Percentiles rank a stretch among this genome's conserved stretches.
Conservation (phyloP, 2,888 invertebrate genomes). For the Oscheius sp. region DNA sequence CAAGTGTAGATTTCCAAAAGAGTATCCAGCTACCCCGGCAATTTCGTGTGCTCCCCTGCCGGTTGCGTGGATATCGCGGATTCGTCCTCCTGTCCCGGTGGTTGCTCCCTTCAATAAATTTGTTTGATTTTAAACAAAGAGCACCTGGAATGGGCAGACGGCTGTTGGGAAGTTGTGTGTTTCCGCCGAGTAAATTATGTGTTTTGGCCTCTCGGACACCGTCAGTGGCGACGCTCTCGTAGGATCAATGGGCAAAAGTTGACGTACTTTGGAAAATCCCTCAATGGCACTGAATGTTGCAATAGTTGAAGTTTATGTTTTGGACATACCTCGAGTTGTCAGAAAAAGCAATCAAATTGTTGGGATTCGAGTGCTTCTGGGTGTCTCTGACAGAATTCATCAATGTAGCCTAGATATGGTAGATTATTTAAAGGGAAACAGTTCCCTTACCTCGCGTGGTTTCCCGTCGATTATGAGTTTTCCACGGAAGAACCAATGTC, state of each 20-base stretch:
- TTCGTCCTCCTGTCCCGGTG: constrained; percentile 89
- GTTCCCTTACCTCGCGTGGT: constrained; percentile 35
- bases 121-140: too few relatives aligned
- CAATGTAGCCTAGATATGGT: constrained; percentile 84
- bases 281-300: constrained; percentile 73
- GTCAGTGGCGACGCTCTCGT: constrained; percentile 79
- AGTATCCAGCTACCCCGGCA: constrained; percentile 87
- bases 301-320: too few relatives aligned
- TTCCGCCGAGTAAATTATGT: constrained; percentile 96
- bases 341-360: constrained; percentile 95
- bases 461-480: constrained; percentile 84
- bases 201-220: constrained; percentile 79
- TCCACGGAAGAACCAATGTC: constrained; percentile 86
- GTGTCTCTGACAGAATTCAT: constrained; percentile 93
- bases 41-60: constrained; percentile 79
- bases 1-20: constrained; percentile 90
- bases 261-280: constrained; percentile 81
- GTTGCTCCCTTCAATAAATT: constrained; percentile 94
- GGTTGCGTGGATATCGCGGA: constrained; percentile 93
- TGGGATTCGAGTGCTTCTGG: constrained; percentile 85
- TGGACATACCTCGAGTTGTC: constrained; percentile 88
- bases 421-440: too few relatives aligned
- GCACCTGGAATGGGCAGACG: constrained; percentile 55
- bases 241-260: constrained; percentile 81
- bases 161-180: constrained; percentile 97